These are phyloP conservation scores for Paedocypris micromegethes DNA, from an alignment of 2,797 vertebrate genomes.

Conservation along the genomic window DNA sequence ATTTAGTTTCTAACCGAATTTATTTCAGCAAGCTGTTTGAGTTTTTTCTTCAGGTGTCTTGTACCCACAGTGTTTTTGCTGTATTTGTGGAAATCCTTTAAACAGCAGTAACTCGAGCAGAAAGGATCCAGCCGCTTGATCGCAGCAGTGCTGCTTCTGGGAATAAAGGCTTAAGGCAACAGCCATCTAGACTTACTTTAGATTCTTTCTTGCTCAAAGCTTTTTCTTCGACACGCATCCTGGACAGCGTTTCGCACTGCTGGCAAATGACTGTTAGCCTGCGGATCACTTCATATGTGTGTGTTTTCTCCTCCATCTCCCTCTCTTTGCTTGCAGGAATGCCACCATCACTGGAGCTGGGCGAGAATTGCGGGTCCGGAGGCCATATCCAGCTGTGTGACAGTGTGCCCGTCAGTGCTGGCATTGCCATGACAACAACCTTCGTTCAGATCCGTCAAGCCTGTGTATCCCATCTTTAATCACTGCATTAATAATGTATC, in stretches of 20 bases:
- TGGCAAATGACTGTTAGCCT: conserved; percentile 11
- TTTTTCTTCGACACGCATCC: conserved; percentile 9
- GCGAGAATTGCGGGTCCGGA: conserved; percentile 26
- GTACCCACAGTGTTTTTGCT: neutral
- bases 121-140: conserved; percentile 9
- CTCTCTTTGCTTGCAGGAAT: conserved; percentile 17
- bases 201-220: conserved; percentile 16
- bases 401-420: conserved; percentile 7
- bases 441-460: conserved; percentile 49
- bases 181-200: conserved; percentile 16
- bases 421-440: conserved; percentile 57
- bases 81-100: conserved; percentile 10
- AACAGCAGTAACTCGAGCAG: conserved; percentile 9
- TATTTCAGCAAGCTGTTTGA: neutral
- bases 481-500: conserved; percentile 59
- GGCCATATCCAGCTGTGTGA: conserved; percentile 35
- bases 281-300: conserved; percentile 16
- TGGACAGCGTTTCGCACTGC: conserved; percentile 30
- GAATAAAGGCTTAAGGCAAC: conserved; percentile 20
- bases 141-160: conserved; percentile 11
- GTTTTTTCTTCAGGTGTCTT: neutral
- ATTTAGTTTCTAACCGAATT: too few relatives aligned
- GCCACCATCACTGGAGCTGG: conserved; percentile 16
- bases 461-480: conserved; percentile 54
- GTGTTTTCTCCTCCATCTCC: conserved; percentile 27